These are phyloP conservation scores for Nineta flava DNA, from an alignment of 2,888 invertebrate genomes.

Conservation along the genomic window DNA sequence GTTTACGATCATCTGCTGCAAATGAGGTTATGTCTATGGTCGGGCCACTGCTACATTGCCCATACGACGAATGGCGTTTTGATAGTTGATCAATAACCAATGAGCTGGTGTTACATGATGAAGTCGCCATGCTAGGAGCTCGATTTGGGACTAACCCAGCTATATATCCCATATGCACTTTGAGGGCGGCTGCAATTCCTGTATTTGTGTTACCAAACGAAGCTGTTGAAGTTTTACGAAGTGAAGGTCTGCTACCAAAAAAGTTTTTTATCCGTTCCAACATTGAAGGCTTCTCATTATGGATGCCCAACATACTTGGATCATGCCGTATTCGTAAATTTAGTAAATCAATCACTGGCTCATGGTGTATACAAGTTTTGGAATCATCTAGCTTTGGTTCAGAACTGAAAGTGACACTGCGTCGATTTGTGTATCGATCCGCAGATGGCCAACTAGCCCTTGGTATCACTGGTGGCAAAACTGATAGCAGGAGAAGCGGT, in stretches of 20 bases:
- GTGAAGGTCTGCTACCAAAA: constrained; percentile 19
- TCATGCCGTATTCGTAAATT: constrained; percentile 29
- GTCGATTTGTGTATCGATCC: constrained; percentile 38
- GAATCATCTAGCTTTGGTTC: constrained; percentile 45
- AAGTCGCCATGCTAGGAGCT: constrained; percentile 37
- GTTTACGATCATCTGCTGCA: constrained; percentile 21
- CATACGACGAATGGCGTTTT: constrained; percentile 34
- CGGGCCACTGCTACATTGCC: constrained; percentile 32
- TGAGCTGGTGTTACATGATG: constrained; percentile 39
- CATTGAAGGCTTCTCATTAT: constrained; percentile 13
- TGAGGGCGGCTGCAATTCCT: constrained; percentile 52
- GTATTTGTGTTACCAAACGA: constrained; percentile 10
- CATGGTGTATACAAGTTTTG: constrained; percentile 11
- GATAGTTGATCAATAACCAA: constrained; percentile 18
- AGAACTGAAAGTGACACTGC: constrained; percentile 48
- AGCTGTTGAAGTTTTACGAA: constrained; percentile 12
- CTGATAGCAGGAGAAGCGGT: constrained; percentile 52
- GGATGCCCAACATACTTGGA: constrained; percentile 10
- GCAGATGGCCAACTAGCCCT: constrained; percentile 65
- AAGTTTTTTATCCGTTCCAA: constrained; percentile 19
- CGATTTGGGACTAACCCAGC: constrained; percentile 51
- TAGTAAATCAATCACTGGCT: constrained; percentile 29
- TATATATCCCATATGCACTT: constrained; percentile 55
- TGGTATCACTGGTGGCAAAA: constrained; percentile 58
- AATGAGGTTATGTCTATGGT: constrained; percentile 40